Conservation (phyloP, 1,140 invertebrate genomes). For the Rhynchophorus ferrugineus region DNA sequence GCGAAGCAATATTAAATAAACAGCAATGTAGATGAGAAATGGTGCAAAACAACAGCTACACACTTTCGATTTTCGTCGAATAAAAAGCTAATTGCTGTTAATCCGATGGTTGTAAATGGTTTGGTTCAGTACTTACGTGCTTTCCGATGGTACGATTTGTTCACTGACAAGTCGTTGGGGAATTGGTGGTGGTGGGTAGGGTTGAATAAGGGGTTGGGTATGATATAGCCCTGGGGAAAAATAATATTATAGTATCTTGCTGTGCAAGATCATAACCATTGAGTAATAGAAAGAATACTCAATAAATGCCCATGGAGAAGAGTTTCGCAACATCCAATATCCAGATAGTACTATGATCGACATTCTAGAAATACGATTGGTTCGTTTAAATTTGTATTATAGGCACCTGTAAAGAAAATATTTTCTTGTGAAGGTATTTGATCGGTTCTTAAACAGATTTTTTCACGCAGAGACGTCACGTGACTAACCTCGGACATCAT, state of each 20-base stretch:
- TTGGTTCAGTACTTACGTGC: slow-evolving; percentile 67
- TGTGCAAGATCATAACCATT: background rate
- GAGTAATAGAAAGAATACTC: background rate
- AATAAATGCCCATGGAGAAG: no score
- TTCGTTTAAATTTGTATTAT: no score
- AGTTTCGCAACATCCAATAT: no score
- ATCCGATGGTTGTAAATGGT: background rate
- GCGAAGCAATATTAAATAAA: background rate
- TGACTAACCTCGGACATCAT: no score
- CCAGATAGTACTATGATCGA: no score
- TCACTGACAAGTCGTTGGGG: slow-evolving; percentile 62
- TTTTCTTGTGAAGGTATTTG: no score
- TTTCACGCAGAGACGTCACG: no score
- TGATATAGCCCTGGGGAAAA: slow-evolving; percentile 45
- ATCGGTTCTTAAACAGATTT: no score
- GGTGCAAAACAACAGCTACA: slow-evolving; percentile 19
- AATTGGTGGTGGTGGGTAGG: slow-evolving; percentile 55
- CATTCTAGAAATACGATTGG: no score
- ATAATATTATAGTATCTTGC: background rate
- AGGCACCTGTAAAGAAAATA: no score
- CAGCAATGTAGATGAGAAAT: slow-evolving; percentile 7
- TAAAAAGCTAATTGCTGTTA: background rate
- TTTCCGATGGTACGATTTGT: slow-evolving; percentile 60
- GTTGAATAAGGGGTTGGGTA: slow-evolving; percentile 60
- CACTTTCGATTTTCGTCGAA: slow-evolving; percentile 11